phyloP scores from a whole-genome alignment of 2,797 vertebrate species.

The Eremophila alpestris region DNA sequence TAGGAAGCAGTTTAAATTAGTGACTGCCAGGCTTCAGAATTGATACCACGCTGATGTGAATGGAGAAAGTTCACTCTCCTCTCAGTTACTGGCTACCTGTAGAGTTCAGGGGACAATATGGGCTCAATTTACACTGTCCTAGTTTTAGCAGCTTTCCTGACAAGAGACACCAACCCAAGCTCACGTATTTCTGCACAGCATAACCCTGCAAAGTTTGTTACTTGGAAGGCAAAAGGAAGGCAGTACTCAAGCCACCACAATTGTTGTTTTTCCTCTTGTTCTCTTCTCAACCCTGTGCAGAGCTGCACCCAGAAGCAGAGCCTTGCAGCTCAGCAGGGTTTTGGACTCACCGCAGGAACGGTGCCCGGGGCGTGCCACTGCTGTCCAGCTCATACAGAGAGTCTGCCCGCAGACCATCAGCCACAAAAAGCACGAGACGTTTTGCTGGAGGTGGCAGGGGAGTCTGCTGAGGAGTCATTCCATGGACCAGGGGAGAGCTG shows the following conservation, averaged over 20 bases:
- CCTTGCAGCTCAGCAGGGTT: not conserved
- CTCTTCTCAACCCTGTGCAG: not conserved
- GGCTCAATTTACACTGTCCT: not conserved
- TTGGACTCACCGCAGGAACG: constrained; percentile 85
- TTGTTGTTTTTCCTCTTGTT: accelerated
- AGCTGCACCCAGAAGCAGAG: not conserved
- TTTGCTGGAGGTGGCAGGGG: constrained; percentile 84
- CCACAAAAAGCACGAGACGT: constrained; percentile 90
- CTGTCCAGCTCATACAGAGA: constrained; percentile 80
- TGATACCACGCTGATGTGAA: not conserved
- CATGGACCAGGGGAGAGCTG: constrained; percentile 94
- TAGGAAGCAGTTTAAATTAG: constrained; percentile 6
- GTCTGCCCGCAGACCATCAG: constrained; percentile 94
- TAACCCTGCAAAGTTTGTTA: not conserved
- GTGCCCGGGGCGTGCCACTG: constrained; percentile 76
- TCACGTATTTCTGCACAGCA: not conserved
- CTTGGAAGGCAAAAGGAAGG: not conserved
- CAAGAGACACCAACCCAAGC: not conserved
- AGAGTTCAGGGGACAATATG: not conserved
- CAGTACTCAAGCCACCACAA: not conserved
- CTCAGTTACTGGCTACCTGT: not conserved
- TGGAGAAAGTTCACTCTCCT: not conserved
- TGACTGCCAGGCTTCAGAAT: not conserved
- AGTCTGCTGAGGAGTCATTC: constrained; percentile 89
- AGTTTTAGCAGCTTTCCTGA: not conserved